Evolutionary conservation across 2,113 vertebrate species (phyloP).

Genomic region (Hystrix brachyura): DNA sequence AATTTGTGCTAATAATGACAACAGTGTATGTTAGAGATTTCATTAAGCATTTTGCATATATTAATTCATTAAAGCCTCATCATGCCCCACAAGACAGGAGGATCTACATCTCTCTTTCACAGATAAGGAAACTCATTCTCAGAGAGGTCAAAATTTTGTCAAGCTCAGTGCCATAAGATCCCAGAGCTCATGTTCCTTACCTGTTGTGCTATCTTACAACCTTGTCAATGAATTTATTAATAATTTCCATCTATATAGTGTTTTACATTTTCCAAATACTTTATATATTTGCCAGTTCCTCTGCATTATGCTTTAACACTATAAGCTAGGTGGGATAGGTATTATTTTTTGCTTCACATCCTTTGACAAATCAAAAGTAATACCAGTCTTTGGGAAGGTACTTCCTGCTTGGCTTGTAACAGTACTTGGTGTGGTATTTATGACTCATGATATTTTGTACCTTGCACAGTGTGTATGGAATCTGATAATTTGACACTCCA

Average conservation of each 20-base stretch:
- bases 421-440: accelerated
- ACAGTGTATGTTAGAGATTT: not conserved
- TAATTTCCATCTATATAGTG: not conserved
- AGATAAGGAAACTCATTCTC: not conserved
- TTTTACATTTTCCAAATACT: not conserved
- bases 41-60: not conserved
- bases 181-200: not conserved
- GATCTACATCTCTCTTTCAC: not conserved
- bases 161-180: not conserved
- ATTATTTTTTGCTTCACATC: not conserved
- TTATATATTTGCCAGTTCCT: not conserved
- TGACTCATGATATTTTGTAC: not conserved
- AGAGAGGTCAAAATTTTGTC: not conserved
- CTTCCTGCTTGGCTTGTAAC: not conserved
- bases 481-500: not conserved
- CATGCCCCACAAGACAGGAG: not conserved
- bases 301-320: not conserved
- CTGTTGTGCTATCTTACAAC: not conserved
- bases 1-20: not conserved
- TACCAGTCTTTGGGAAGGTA: not conserved
- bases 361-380: not conserved
- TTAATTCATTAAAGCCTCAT: not conserved
- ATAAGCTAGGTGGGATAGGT: not conserved
- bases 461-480: accelerated
- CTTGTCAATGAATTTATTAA: not conserved